These are phyloP conservation scores for Syngnathus acus DNA, from an alignment of 2,797 vertebrate species.

Conservation along the genomic window DNA sequence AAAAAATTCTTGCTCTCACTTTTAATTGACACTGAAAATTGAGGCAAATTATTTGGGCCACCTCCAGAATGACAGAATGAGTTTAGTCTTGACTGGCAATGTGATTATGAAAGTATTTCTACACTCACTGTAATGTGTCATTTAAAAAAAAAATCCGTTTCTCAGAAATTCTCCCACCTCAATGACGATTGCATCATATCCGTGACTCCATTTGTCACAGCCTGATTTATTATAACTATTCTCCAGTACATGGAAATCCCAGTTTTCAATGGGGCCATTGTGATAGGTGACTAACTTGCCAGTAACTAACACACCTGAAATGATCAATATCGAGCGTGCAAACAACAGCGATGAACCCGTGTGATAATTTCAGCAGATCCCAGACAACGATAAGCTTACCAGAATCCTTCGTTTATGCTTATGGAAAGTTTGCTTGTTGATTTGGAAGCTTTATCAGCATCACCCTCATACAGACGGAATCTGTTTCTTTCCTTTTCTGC, in stretches of 20 bases:
- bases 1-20: neutral
- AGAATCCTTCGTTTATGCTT: slow-evolving; percentile 33
- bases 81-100: neutral
- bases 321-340: neutral
- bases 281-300: too few species aligned
- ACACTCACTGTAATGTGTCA: neutral
- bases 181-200: neutral
- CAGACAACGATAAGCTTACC: slow-evolving; percentile 45
- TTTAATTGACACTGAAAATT: neutral
- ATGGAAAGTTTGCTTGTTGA: slow-evolving; percentile 41
- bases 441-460: slow-evolving; percentile 40
- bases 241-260: too few species aligned
- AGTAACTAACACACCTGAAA: neutral
- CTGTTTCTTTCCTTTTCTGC: neutral
- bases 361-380: slow-evolving; percentile 26
- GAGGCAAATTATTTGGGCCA: neutral
- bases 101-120: neutral
- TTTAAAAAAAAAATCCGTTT: too few species aligned
- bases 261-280: too few species aligned
- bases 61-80: neutral
- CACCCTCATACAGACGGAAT: slow-evolving; percentile 39
- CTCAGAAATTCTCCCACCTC: neutral
- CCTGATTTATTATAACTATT: too few species aligned
- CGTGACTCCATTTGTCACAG: neutral
- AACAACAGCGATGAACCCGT: slow-evolving; percentile 4